A percentile compares a stretch with the other conserved stretches of the same genome.
Evolutionary conservation across 2,888 invertebrate genomes (phyloP).

Genomic region (Melipona bicolor): DNA sequence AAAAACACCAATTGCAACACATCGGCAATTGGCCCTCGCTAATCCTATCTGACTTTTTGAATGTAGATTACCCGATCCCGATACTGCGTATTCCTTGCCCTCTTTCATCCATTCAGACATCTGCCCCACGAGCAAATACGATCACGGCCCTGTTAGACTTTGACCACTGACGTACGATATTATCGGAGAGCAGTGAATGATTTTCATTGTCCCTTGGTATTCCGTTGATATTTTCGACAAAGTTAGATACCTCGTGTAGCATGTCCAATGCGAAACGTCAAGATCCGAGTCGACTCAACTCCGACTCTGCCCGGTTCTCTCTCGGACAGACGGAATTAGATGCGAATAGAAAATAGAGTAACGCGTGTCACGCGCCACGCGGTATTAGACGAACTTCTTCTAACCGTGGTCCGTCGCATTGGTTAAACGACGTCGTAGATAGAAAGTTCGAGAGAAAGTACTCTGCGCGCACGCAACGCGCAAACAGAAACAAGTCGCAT

Average conservation of each 20-base stretch:
- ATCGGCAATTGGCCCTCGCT: constrained; percentile 3
- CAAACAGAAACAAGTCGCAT: neutral
- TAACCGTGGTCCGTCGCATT: constrained; percentile 48
- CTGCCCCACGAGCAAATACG: neutral
- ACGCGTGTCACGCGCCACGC: constrained; percentile 66
- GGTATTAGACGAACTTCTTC: constrained; percentile 63
- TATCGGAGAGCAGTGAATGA: neutral
- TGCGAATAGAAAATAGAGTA: constrained; percentile 78
- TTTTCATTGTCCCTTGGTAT: neutral
- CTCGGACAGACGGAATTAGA: constrained; percentile 75
- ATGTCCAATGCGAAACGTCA: neutral
- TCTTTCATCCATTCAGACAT: neutral
- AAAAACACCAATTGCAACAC: constrained; percentile 64
- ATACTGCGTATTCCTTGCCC: neutral
- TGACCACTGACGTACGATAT: neutral
- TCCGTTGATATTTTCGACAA: neutral
- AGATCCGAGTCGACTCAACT: constrained; percentile 9
- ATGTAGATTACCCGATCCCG: neutral
- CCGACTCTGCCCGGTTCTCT: constrained; percentile 47
- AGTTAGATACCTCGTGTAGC: neutral
- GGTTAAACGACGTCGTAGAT: constrained; percentile 47
- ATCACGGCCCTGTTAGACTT: neutral
- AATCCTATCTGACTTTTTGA: neutral
- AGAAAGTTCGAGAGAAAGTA: constrained; percentile 67
- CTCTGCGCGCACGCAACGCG: constrained; percentile 27